Percentiles rank a stretch among this genome's conserved stretches.
These are phyloP conservation scores for Maniola jurtina DNA, from an alignment of 1,140 invertebrate genomes.

Conservation along the genomic window DNA sequence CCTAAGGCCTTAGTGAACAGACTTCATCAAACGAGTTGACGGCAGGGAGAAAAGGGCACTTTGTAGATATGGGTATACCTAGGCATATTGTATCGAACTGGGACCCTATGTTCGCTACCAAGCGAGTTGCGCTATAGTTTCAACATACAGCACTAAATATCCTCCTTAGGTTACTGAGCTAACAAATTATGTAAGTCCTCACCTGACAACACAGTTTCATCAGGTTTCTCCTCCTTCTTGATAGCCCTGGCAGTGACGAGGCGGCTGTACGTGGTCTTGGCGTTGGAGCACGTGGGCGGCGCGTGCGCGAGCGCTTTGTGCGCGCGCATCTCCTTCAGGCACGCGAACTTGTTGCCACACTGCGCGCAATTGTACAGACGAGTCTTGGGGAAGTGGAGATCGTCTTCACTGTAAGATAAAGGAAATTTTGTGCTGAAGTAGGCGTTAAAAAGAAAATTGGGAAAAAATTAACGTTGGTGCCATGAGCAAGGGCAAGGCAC, in stretches of 20 bases:
- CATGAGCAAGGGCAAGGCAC: no score
- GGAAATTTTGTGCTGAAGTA: background rate
- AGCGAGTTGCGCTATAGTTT: no score
- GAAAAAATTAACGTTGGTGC: no score
- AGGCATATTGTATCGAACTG: no score
- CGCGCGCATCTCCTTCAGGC: constrained; percentile 82
- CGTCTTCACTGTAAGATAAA: constrained; percentile 53
- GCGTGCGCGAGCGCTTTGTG: constrained; percentile 79
- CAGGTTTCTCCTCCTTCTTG: constrained; percentile 63
- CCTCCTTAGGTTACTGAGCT: no score
- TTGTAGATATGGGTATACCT: no score
- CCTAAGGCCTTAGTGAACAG: no score
- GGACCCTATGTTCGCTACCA: no score
- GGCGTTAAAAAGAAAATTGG: no score
- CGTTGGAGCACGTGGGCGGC: constrained; percentile 38
- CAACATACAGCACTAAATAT: no score
- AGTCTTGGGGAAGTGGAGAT: constrained; percentile 42
- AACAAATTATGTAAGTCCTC: background rate
- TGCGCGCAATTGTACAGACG: constrained; percentile 79
- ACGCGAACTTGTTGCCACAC: constrained; percentile 82
- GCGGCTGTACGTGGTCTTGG: constrained; percentile 50
- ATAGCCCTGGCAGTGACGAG: constrained; percentile 49
- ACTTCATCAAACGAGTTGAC: no score
- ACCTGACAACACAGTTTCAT: constrained; percentile 43
- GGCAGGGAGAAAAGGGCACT: no score